Conservation (phyloP, 2,113 vertebrate species). For the Prionailurus viverrinus region DNA sequence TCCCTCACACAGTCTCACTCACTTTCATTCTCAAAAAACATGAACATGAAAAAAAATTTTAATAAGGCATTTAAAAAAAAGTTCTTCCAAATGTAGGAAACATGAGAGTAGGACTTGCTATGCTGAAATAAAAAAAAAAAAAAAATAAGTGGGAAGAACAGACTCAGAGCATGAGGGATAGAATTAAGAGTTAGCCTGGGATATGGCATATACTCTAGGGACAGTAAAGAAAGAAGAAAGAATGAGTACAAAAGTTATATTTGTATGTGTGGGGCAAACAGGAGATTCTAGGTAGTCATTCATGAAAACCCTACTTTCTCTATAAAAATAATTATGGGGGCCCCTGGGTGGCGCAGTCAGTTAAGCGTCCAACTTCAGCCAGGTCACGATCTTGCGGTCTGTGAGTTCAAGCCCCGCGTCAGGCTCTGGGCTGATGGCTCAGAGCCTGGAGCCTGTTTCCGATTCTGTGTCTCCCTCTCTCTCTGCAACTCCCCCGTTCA, state of each 20-base stretch:
- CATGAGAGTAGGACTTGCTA: not conserved
- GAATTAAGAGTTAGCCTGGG: not conserved
- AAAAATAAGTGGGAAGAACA: not conserved
- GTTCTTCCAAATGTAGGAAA: constrained; percentile 7
- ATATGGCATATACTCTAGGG: not conserved
- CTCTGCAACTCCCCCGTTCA: too few relatives aligned
- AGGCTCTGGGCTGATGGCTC: too few relatives aligned
- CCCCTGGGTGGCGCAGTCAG: too few relatives aligned
- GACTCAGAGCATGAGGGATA: not conserved
- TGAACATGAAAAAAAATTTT: too few relatives aligned
- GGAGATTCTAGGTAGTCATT: not conserved
- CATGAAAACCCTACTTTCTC: constrained; percentile 16
- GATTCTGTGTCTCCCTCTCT: too few relatives aligned
- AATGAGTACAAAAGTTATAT: not conserved
- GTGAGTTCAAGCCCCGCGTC: too few relatives aligned
- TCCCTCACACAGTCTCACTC: too few relatives aligned
- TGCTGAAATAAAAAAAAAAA: not conserved
- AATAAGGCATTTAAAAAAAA: not conserved
- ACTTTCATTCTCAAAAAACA: too few relatives aligned
- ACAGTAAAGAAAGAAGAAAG: not conserved
- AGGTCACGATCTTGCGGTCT: too few relatives aligned
- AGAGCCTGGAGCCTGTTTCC: too few relatives aligned
- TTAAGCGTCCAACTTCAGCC: too few relatives aligned
- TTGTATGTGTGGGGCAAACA: not conserved
- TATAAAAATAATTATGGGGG: not conserved